These are phyloP conservation scores for Heliconius ethilla DNA, from an alignment of 2,888 invertebrate species.

Conservation along the genomic window DNA sequence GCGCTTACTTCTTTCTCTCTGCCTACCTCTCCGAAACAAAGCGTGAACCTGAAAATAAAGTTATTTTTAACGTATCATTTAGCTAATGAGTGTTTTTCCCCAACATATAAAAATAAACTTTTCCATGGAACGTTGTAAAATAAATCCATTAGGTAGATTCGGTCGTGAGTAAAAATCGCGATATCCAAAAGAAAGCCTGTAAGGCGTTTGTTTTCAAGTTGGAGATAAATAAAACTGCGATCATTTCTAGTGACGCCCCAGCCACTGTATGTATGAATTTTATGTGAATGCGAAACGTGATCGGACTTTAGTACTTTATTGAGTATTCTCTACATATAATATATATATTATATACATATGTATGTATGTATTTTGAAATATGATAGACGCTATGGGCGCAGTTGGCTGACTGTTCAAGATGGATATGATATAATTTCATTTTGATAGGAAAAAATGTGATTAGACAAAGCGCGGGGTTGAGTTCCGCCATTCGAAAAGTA, in stretches of 20 bases:
- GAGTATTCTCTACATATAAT: neutral
- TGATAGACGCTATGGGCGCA: neutral
- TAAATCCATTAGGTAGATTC: neutral
- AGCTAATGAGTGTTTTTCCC: neutral
- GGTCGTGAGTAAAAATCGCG: neutral
- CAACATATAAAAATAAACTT: neutral
- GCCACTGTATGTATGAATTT: constrained; percentile 4
- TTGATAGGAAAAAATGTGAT: too few species aligned
- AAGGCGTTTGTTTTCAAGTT: constrained; percentile 26
- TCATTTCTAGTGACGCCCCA: constrained; percentile 24
- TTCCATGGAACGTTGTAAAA: neutral
- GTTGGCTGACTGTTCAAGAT: neutral
- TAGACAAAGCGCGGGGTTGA: too few species aligned
- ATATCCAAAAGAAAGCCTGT: constrained; percentile 9
- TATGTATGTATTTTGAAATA: neutral
- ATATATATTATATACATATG: too few species aligned
- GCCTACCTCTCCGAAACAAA: neutral
- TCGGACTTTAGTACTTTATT: constrained; percentile 21
- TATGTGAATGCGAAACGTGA: constrained; percentile 29
- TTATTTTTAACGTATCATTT: too few species aligned
- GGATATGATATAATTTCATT: too few species aligned
- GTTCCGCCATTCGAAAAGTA: too few species aligned
- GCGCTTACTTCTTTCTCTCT: too few species aligned
- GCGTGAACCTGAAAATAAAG: too few species aligned
- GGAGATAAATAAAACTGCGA: constrained; percentile 30